These are phyloP conservation scores for Galaxea fascicularis DNA, from an alignment of 92 coral and sea anemone species.

Conservation along the genomic window DNA sequence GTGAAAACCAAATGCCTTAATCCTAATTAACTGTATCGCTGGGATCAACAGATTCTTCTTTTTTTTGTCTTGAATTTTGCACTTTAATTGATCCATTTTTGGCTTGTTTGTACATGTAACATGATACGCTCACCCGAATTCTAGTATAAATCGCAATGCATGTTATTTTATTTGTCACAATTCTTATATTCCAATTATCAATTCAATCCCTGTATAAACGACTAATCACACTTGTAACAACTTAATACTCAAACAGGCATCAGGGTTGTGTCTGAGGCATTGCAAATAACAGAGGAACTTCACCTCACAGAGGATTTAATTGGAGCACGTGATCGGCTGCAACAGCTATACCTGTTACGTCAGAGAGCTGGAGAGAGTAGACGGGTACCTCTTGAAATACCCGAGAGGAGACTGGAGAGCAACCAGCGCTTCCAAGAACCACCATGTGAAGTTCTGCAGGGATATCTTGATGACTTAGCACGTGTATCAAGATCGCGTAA, in stretches of 20 bases:
- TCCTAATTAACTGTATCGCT: too few relatives aligned
- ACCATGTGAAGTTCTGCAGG: conserved; percentile 4
- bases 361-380: conserved; percentile 1
- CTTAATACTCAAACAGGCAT: neutral
- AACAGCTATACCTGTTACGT: conserved; percentile 14
- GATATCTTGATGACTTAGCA: conserved; percentile 4
- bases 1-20: too few relatives aligned
- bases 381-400: conserved; percentile 19
- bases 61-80: too few relatives aligned
- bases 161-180: neutral
- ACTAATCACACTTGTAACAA: too few relatives aligned
- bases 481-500: neutral
- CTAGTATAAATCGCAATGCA: neutral
- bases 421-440: conserved; percentile 30
- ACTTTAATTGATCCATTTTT: too few relatives aligned
- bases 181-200: neutral
- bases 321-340: conserved; percentile 31
- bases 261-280: conserved; percentile 10
- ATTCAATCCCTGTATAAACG: too few relatives aligned
- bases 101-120: too few relatives aligned
- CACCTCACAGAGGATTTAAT: conserved; percentile 13
- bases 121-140: too few relatives aligned
- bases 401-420: conserved; percentile 14
- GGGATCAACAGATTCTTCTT: too few relatives aligned
- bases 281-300: conserved; percentile 21